These are phyloP conservation scores for Toxotes jaculatrix DNA, from an alignment of 2,113 vertebrate genomes.

Conservation along the genomic window DNA sequence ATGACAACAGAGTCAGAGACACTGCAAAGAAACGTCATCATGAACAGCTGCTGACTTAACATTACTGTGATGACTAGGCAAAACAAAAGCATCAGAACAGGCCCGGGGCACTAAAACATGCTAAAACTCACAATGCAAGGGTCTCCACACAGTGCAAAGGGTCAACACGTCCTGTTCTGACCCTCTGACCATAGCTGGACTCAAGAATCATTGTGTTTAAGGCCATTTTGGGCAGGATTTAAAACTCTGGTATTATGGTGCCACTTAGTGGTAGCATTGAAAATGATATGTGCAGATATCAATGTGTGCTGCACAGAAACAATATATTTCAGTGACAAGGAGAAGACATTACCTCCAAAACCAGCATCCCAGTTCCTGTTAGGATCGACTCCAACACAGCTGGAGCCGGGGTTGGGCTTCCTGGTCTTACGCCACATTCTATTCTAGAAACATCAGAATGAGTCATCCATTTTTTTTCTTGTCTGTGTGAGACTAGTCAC, in stretches of 20 bases:
- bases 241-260: neutral
- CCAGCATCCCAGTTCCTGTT: slow-evolving; percentile 93
- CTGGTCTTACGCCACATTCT: slow-evolving; percentile 95
- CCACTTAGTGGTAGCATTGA: neutral
- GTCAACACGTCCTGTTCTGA: too few species aligned
- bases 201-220: neutral
- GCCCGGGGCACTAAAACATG: neutral
- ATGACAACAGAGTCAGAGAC: slow-evolving; percentile 8
- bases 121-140: neutral
- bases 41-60: neutral
- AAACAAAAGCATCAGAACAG: neutral
- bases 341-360: slow-evolving; percentile 87
- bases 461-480: neutral
- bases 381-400: slow-evolving; percentile 89
- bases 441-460: slow-evolving; percentile 80
- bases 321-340: neutral
- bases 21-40: neutral
- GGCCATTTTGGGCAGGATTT: neutral
- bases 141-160: neutral
- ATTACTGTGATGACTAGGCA: neutral
- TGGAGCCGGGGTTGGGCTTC: slow-evolving; percentile 81
- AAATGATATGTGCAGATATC: neutral
- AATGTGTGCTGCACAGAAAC: too few species aligned
- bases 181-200: too few species aligned
- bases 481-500: neutral